These are phyloP conservation scores for Diacarnus erythraeanus DNA, from an alignment of 37 sponge, comb jelly and placozoan genomes.

Conservation along the genomic window DNA sequence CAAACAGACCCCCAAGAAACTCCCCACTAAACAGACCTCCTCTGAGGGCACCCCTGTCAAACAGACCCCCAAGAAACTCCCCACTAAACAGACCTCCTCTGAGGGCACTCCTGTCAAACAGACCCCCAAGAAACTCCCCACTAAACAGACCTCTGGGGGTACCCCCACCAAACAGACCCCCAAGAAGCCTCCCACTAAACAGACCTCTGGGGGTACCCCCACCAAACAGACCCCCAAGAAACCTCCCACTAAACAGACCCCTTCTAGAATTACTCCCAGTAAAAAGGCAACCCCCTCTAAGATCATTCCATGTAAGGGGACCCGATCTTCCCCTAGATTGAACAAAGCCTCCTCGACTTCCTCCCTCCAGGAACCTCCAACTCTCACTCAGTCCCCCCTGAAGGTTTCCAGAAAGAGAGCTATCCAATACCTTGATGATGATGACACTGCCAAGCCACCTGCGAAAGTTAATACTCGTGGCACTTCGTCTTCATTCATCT, in stretches of 20 bases:
- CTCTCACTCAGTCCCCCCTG: slow-evolving; percentile 4
- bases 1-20: not conserved
- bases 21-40: not conserved
- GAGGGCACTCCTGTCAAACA: no score
- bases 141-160: no score
- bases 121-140: no score
- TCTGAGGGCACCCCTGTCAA: not conserved
- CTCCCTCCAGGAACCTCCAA: not conserved
- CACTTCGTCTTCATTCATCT: not conserved
- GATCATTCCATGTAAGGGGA: not conserved
- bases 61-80: not conserved
- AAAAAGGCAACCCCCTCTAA: not conserved
- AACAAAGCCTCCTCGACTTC: not conserved
- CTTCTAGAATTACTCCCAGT: not conserved
- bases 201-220: not conserved
- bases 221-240: not conserved
- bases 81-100: no score
- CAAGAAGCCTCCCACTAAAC: not conserved
- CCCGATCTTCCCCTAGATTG: not conserved
- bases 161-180: no score
- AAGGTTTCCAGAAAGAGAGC: not conserved
- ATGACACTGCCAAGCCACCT: not conserved
- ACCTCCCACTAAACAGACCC: not conserved
- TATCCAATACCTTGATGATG: slow-evolving; percentile 21
- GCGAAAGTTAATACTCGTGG: not conserved